These are phyloP conservation scores for Tauraco hartlaubi DNA, from an alignment of 2,797 vertebrate genomes.

Conservation along the genomic window DNA sequence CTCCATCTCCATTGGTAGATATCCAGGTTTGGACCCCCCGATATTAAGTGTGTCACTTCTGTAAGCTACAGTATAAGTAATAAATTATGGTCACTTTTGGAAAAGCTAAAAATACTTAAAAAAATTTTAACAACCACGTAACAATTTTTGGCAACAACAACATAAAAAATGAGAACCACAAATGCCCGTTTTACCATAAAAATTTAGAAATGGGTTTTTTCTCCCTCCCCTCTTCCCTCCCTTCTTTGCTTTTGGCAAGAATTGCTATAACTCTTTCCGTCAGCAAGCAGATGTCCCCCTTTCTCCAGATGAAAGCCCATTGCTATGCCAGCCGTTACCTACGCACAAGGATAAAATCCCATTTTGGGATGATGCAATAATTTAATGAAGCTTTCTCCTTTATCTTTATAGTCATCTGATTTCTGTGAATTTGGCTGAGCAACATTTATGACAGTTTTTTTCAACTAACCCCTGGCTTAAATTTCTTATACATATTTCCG, in stretches of 20 bases:
- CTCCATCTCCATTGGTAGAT: slow-evolving; percentile 83
- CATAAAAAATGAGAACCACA: neutral
- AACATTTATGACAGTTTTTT: neutral
- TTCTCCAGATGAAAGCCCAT: neutral
- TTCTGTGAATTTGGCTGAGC: neutral
- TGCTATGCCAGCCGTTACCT: neutral
- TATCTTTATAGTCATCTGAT: neutral
- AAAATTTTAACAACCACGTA: slow-evolving; percentile 50
- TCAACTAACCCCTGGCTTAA: neutral
- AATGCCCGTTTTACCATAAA: slow-evolving; percentile 11
- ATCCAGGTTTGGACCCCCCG: slow-evolving; percentile 82
- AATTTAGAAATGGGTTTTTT: neutral
- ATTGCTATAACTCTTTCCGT: neutral
- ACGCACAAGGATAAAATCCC: neutral
- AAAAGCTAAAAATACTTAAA: slow-evolving; percentile 46
- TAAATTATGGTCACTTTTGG: slow-evolving; percentile 77
- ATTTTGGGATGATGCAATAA: neutral
- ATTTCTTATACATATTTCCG: neutral
- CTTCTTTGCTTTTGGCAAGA: neutral
- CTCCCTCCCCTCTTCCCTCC: neutral
- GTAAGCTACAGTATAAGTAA: slow-evolving; percentile 82
- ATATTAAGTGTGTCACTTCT: slow-evolving; percentile 83
- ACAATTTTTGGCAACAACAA: slow-evolving; percentile 44
- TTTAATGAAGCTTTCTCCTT: neutral
- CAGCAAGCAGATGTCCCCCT: neutral